Evolutionary conservation across 2,888 invertebrate species (phyloP).

Genomic region (Panopea generosa): DNA sequence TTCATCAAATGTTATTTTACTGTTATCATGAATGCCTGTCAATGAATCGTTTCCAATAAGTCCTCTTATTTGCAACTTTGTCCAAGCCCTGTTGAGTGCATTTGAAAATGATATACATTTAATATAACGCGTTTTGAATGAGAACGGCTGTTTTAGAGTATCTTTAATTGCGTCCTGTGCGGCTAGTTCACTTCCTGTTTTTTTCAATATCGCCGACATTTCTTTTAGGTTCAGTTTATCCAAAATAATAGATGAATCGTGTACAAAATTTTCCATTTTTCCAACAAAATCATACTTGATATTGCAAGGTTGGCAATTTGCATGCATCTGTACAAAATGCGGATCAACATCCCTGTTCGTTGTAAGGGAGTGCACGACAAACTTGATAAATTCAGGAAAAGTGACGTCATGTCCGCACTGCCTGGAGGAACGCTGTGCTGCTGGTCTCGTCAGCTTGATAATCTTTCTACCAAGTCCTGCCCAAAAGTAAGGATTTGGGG

Average conservation of each 20-base stretch:
- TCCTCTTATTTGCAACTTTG: constrained; percentile 69
- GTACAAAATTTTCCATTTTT: constrained; percentile 66
- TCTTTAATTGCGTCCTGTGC: constrained; percentile 41
- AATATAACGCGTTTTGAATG: constrained; percentile 22
- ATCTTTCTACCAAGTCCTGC: constrained; percentile 56
- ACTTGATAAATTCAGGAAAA: constrained; percentile 70
- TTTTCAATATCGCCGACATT: constrained; percentile 13
- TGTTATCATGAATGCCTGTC: not conserved
- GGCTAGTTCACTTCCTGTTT: constrained; percentile 27
- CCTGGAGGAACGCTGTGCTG: constrained; percentile 6
- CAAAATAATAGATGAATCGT: constrained; percentile 46
- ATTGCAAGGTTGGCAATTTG: constrained; percentile 66
- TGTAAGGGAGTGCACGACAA: constrained; percentile 59
- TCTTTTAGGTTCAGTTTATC: constrained; percentile 27
- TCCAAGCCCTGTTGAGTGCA: constrained; percentile 63
- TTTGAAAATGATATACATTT: constrained; percentile 61
- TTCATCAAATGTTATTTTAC: constrained; percentile 9
- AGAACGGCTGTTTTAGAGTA: constrained; percentile 31
- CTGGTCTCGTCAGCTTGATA: constrained; percentile 23
- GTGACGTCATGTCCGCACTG: constrained; percentile 71
- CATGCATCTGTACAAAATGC: constrained; percentile 67
- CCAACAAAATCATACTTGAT: constrained; percentile 66
- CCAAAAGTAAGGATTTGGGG: constrained; percentile 73
- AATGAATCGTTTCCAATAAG: constrained; percentile 41
- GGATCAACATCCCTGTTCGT: constrained; percentile 52